Conservation (phyloP, 2,797 vertebrate genomes). For the Eulemur rubriventer region DNA sequence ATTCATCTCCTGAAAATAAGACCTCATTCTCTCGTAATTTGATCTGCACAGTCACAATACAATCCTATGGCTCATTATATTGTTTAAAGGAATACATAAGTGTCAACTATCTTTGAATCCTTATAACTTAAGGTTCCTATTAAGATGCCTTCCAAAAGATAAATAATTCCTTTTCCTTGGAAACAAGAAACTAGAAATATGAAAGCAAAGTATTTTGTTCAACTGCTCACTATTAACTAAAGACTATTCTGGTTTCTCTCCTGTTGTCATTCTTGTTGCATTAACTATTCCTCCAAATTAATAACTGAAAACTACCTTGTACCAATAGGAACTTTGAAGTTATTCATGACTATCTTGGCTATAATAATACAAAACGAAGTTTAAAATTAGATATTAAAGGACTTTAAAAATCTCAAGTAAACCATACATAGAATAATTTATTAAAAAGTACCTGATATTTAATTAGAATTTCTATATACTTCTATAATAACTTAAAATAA, state of each 20-base stretch:
- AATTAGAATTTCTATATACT: neutral
- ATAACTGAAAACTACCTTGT: neutral
- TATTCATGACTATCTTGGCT: neutral
- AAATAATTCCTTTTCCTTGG: neutral
- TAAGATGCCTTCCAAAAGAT: neutral
- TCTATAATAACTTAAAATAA: neutral
- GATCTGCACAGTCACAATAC: neutral
- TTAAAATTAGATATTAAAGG: constrained; percentile 22
- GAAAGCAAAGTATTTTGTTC: neutral
- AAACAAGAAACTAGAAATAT: neutral
- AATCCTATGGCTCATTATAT: neutral
- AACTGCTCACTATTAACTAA: neutral
- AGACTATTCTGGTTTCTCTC: neutral
- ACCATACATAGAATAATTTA: neutral
- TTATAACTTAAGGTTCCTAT: neutral
- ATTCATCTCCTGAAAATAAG: neutral
- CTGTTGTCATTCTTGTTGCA: neutral
- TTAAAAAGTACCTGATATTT: neutral
- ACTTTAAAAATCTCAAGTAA: constrained; percentile 38
- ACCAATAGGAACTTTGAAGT: constrained; percentile 24
- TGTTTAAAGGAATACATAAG: neutral
- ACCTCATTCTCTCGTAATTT: constrained; percentile 26
- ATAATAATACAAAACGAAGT: neutral
- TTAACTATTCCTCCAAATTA: neutral
- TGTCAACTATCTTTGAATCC: neutral